A percentile compares a stretch with the other conserved stretches of the same genome.
These are phyloP conservation scores for Andricus curvator DNA, from an alignment of 2,888 invertebrate species.

Conservation along the genomic window DNA sequence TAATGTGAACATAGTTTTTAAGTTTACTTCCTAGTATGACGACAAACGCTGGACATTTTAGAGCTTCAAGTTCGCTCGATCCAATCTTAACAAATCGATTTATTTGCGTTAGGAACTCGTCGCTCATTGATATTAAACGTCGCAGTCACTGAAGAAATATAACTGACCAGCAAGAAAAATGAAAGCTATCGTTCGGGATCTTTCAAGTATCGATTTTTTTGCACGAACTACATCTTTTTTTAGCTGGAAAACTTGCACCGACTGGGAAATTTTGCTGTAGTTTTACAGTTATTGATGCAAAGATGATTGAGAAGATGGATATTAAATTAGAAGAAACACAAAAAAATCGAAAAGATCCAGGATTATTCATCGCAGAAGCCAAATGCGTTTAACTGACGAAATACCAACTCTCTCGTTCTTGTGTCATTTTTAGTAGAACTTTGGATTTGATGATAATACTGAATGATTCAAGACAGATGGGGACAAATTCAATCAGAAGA, in stretches of 20 bases:
- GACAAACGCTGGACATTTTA: conserved; percentile 54
- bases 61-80: conserved; percentile 20
- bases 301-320: conserved; percentile 10
- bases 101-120: conserved; percentile 28
- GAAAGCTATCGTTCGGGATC: not conserved
- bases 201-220: not conserved
- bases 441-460: not conserved
- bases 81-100: conserved; percentile 2
- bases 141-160: not conserved
- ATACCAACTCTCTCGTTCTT: not conserved
- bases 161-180: not conserved
- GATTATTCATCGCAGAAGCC: conserved; percentile 30
- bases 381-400: not conserved
- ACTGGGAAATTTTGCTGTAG: conserved; percentile 4
- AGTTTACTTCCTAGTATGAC: conserved; percentile 64
- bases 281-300: conserved; percentile 12
- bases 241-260: not conserved
- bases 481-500: conserved; percentile 7
- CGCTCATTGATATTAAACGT: conserved; percentile 20
- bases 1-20: conserved; percentile 65
- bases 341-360: conserved; percentile 2
- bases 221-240: not conserved
- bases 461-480: not conserved
- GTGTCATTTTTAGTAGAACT: conserved; percentile 29
- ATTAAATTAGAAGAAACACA: conserved; percentile 8